A percentile compares a stretch with the other conserved stretches of the same genome.
Conservation (phyloP, 2,797 vertebrate species). For the Tympanoctomys barrerae region DNA sequence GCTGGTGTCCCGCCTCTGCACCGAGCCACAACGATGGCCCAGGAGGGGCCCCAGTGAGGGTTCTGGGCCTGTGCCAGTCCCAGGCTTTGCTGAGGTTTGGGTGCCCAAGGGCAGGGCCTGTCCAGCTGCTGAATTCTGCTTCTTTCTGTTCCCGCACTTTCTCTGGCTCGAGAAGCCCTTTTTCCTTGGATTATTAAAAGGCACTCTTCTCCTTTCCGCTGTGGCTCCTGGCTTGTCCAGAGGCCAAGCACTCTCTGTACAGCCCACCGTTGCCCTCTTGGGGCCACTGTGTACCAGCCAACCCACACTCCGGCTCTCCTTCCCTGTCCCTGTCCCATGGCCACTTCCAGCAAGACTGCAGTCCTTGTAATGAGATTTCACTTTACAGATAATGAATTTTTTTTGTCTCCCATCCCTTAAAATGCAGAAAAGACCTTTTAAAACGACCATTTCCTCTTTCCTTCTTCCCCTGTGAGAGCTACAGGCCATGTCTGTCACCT, state of each 20-base stretch:
- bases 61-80: neutral
- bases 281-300: neutral
- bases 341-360: neutral
- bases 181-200: slow-evolving; percentile 4
- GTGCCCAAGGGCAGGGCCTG: neutral
- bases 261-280: neutral
- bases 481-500: neutral
- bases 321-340: accelerated
- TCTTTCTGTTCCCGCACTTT: neutral
- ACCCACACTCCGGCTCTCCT: neutral
- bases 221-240: neutral
- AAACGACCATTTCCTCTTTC: neutral
- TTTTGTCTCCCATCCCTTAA: neutral
- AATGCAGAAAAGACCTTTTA: neutral
- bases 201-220: neutral
- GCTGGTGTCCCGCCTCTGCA: neutral
- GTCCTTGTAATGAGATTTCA: neutral
- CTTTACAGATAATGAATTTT: neutral
- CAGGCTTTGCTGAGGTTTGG: neutral
- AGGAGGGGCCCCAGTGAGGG: neutral
- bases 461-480: neutral
- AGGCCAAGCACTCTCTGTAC: neutral
- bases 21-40: neutral
- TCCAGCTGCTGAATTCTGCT: neutral
- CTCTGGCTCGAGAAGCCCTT: neutral